Evolutionary conservation across 2,888 invertebrate species (phyloP).

Genomic region (Odontothrips loti): DNA sequence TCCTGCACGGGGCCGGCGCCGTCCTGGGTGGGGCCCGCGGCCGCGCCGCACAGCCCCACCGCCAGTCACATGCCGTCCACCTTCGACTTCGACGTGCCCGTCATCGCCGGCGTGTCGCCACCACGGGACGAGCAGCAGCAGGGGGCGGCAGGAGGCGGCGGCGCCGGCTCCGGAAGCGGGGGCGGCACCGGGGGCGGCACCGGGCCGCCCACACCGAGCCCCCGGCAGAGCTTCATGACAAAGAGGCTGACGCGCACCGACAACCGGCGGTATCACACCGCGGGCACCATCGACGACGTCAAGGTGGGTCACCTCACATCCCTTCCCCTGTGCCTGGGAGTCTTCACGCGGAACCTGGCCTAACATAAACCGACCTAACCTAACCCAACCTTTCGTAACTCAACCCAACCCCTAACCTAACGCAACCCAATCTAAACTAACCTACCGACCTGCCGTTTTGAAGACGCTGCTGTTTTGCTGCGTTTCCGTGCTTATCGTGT

Average conservation of each 20-base stretch:
- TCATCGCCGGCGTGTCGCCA: slow-evolving; percentile 46
- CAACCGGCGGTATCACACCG: slow-evolving; percentile 58
- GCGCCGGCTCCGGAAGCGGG: neutral
- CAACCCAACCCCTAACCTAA: too few species aligned
- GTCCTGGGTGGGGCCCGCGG: slow-evolving; percentile 63
- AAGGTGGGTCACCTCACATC: too few species aligned
- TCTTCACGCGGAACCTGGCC: too few species aligned
- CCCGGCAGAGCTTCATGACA: slow-evolving; percentile 45
- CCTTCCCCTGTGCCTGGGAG: too few species aligned
- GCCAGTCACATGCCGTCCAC: slow-evolving; percentile 42
- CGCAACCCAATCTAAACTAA: too few species aligned
- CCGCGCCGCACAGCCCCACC: slow-evolving; percentile 69
- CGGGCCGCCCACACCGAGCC: neutral
- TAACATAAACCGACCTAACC: too few species aligned
- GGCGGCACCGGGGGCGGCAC: neutral
- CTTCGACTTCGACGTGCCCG: slow-evolving; percentile 51
- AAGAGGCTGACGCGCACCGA: slow-evolving; percentile 50
- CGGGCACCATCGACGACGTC: slow-evolving; percentile 62
- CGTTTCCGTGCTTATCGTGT: too few species aligned
- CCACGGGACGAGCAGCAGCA: slow-evolving; percentile 34
- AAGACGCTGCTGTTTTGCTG: too few species aligned
- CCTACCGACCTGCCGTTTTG: too few species aligned
- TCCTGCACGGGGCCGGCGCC: neutral
- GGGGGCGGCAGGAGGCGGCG: slow-evolving; percentile 18
- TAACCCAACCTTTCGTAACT: too few species aligned